Evolutionary conservation across 2,888 invertebrate species (phyloP), one percentile per base, ranked within the genome.

Genomic region (Cosmia pyralina): DNA sequence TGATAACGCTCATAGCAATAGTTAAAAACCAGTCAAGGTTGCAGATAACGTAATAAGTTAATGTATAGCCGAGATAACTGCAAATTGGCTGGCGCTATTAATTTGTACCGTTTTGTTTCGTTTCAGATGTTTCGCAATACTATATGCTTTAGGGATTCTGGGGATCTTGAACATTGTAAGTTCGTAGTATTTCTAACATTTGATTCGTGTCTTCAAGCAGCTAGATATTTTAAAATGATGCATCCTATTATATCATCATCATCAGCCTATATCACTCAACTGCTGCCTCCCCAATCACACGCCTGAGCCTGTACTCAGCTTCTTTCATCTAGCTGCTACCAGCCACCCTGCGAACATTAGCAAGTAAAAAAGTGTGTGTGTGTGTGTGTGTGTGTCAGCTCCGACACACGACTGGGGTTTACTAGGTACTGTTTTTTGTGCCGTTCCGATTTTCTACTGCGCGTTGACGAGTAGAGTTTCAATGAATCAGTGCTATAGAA

Each of bases 1-100:
- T 82, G 83, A 87, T 86, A 86, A 85, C 72, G 77, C 84, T 85
- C 79, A 63, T 79, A 85, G 87, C 77, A 85, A 87, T 85, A 84
- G 86, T 86, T 87, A 84, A 85, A 84, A 79, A 83, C 83, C 70
- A 82, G 78, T 77, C 88, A 88, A 88, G 88, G 88, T 81, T 88
- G 66, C 55, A 88, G 89, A 89, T 89, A 89, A 88, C 79, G 76
- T 85, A 89, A 89, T 87, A 84, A 87, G 77, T 84, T 79, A 81
- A 85, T 83, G 76, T 81, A 64, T 76, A 66, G 72, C 69, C 28
- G 75, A 85, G 85, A 88, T 88, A 87, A 82, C 82, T 82, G 82
- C 76, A 76, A 87, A 87, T 87, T 87, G 87, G 68, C 69, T 48
- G 71, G 50, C 52, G 75, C 82, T 77, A 84, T 87, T 87, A 87